phyloP scores from a whole-genome alignment of 2,797 vertebrate genomes.

The Mallotus villosus region DNA sequence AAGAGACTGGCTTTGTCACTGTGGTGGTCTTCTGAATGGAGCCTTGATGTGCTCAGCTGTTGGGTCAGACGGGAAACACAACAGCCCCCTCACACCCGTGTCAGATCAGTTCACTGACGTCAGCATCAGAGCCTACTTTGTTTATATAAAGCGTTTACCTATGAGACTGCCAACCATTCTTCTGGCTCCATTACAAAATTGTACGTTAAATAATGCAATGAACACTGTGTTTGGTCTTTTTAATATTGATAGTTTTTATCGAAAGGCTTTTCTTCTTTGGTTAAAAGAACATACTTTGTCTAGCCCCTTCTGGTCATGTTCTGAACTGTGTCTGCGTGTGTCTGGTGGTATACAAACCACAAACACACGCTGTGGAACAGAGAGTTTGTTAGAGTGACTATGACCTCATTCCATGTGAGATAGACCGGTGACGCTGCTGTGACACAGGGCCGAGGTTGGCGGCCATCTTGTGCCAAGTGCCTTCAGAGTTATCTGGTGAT shows the following conservation, averaged over 20 bases:
- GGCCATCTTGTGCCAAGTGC: slow-evolving; percentile 57
- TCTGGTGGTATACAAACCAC: too few relatives aligned
- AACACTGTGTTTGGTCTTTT: too few relatives aligned
- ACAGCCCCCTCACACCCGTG: not conserved
- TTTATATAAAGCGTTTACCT: too few relatives aligned
- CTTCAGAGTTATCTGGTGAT: slow-evolving; percentile 65
- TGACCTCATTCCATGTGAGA: slow-evolving; percentile 39
- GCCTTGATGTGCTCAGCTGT: slow-evolving; percentile 48
- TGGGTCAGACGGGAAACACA: not conserved
- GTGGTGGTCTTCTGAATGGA: slow-evolving; percentile 49
- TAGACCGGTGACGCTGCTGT: slow-evolving; percentile 30
- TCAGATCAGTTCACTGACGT: not conserved
- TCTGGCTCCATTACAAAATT: too few relatives aligned
- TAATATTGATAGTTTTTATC: too few relatives aligned
- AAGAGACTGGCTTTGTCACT: slow-evolving; percentile 66
- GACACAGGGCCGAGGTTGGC: slow-evolving; percentile 37
- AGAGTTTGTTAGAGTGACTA: slow-evolving; percentile 38
- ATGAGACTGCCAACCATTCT: too few relatives aligned
- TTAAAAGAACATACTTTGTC: too few relatives aligned
- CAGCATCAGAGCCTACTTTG: too few relatives aligned
- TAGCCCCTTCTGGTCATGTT: too few relatives aligned
- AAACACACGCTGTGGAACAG: slow-evolving; percentile 8
- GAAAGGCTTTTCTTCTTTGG: too few relatives aligned
- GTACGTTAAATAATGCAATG: too few relatives aligned
- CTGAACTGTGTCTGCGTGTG: too few relatives aligned